These are phyloP conservation scores for Syngnathus acus DNA, from an alignment of 2,797 vertebrate genomes.

Conservation along the genomic window DNA sequence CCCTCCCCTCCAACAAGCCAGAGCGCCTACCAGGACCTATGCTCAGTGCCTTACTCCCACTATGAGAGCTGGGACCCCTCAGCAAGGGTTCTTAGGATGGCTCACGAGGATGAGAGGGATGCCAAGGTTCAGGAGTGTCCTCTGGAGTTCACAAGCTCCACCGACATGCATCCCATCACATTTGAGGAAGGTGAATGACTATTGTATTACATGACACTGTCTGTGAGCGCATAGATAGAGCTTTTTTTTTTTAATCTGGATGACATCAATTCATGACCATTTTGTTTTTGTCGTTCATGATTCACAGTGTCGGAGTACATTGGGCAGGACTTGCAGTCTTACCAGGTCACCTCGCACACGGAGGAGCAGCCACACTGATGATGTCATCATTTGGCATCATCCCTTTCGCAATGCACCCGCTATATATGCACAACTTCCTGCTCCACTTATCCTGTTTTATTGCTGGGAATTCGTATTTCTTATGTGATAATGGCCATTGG, in stretches of 20 bases:
- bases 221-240: too few relatives aligned
- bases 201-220: too few relatives aligned
- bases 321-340: constrained; percentile 81
- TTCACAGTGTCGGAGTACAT: constrained; percentile 86
- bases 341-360: constrained; percentile 68
- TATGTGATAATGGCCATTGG: constrained; percentile 59
- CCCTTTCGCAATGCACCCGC: constrained; percentile 39
- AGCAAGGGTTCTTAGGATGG: constrained; percentile 35
- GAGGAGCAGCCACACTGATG: constrained; percentile 69
- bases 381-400: constrained; percentile 22
- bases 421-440: constrained; percentile 15
- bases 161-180: constrained; percentile 84
- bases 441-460: constrained; percentile 21
- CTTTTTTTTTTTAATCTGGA: too few relatives aligned
- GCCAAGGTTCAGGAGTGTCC: constrained; percentile 61
- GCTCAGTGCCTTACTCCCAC: constrained; percentile 57
- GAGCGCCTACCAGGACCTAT: constrained; percentile 63
- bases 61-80: constrained; percentile 69
- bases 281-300: constrained; percentile 3
- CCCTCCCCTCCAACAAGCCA: constrained; percentile 59
- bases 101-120: constrained; percentile 45
- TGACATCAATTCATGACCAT: background rate
- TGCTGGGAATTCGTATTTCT: constrained; percentile 22
- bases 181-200: constrained; percentile 83
- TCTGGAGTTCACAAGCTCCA: constrained; percentile 68